A percentile compares a stretch with the other conserved stretches of the same genome.
Conservation (phyloP, 2,797 vertebrate species). For the Tinamus major region DNA sequence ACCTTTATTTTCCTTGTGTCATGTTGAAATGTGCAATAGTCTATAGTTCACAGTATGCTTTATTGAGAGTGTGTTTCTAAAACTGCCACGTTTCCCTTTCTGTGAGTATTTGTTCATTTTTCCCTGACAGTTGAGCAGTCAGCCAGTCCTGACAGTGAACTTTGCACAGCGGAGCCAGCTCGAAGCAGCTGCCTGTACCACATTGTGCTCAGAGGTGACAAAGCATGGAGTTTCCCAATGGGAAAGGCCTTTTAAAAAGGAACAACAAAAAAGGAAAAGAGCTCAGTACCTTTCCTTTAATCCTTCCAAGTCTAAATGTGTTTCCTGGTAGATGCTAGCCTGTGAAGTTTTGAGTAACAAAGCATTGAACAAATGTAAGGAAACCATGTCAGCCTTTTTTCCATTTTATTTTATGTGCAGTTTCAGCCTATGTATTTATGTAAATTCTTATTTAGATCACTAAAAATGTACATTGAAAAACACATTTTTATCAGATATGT, state of each 20-base stretch:
- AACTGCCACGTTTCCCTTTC: conserved; percentile 73
- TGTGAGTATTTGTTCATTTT: conserved; percentile 54
- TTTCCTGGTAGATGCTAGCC: conserved; percentile 70
- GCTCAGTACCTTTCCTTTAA: conserved; percentile 64
- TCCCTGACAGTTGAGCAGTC: conserved; percentile 68
- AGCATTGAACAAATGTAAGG: conserved; percentile 72
- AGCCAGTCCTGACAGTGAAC: conserved; percentile 62
- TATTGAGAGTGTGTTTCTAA: conserved; percentile 78
- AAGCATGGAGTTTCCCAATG: conserved; percentile 60
- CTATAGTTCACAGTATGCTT: conserved; percentile 89
- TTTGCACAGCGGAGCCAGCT: conserved; percentile 69
- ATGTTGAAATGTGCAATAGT: conserved; percentile 95
- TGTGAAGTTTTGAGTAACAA: conserved; percentile 67
- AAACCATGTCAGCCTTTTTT: conserved; percentile 61
- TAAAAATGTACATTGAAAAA: conserved; percentile 58
- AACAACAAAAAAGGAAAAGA: conserved; percentile 48
- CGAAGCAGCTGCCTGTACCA: conserved; percentile 69
- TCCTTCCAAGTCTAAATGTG: conserved; percentile 68
- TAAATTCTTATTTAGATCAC: conserved; percentile 66
- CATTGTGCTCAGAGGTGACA: conserved; percentile 65
- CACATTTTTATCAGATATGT: conserved; percentile 67
- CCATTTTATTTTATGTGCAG: conserved; percentile 52
- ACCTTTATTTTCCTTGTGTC: conserved; percentile 82
- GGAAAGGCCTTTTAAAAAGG: conserved; percentile 74
- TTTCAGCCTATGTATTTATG: conserved; percentile 67